Evolutionary conservation across 2,113 vertebrate species (phyloP), one percentile per base, ranked within the genome.

Genomic region (Polyodon spathula): DNA sequence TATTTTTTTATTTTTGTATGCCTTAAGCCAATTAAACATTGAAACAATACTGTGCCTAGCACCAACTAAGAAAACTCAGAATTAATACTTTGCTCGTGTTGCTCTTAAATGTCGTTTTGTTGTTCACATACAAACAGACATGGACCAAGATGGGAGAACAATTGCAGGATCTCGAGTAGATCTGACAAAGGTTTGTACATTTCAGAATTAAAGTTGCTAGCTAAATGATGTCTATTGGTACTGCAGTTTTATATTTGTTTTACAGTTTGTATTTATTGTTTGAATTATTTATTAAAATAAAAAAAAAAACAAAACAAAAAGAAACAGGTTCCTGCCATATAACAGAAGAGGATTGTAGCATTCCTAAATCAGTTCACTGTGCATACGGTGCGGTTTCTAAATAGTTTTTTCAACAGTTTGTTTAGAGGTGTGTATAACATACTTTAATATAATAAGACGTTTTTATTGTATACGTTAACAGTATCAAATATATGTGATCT

Each of bases 311-410:
- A n/a, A n/a, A n/a, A n/a, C n/a, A n/a, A n/a, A n/a, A n/a, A n/a
- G n/a, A n/a, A n/a, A n/a, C 80, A 99, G 96, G 95, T 99, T 66
- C 94, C 94, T 60, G 94, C 94, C 5, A 97, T 99, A 69, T 94
- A 97, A 53, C 96, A 99, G 77, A 93, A 95, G 71, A 88, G 93
- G 84, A 87, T 93, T 0, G 91, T 99, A 37, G 94, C 94, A 1
- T 92, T 93, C 81, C 89, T 99, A 59, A 99, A 99, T 72, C 96
- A 98, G 67, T 99, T 98, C 78, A 90, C 98, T 50, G 92, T 95
- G 42, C 94, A 99, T 77, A 98, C 95, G 0, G 92, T 96, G 46
- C 89, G 93, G 39, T 98, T 99, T 67, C 90, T 99, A 11, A 98
- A 98, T 79, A 89, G 90, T 10, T 99, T 99, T 99, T 76, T 94